Conservation (phyloP, 2,888 invertebrate genomes). For the Eucriotettix oculatus region DNA sequence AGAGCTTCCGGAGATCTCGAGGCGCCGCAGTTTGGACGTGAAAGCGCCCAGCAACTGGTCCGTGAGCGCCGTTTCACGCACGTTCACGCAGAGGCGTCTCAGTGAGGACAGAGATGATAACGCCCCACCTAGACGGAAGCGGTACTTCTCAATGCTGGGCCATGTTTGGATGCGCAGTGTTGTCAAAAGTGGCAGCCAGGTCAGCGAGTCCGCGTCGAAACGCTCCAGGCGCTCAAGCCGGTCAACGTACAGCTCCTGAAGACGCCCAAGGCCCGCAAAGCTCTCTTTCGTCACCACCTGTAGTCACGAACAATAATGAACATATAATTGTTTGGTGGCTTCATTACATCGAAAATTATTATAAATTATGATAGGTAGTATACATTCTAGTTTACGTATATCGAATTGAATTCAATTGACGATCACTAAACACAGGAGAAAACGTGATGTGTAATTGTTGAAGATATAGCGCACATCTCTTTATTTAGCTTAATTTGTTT, state of each 20-base stretch:
- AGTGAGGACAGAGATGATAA: constrained; percentile 6
- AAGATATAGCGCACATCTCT: no score
- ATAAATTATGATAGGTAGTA: no score
- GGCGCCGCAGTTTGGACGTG: constrained; percentile 22
- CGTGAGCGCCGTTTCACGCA: constrained; percentile 21
- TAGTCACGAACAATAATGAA: constrained; percentile 4
- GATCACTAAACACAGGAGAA: no score
- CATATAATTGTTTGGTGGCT: no score
- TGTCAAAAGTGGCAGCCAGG: constrained; percentile 18
- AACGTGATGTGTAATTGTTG: no score
- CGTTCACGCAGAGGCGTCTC: neutral
- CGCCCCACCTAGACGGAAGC: constrained; percentile 20
- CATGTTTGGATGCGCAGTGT: constrained; percentile 34
- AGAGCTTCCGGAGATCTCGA: constrained; percentile 22
- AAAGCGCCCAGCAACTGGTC: constrained; percentile 25
- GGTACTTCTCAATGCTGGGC: constrained; percentile 46
- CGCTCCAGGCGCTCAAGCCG: constrained; percentile 41
- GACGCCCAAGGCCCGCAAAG: constrained; percentile 48
- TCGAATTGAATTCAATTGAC: no score
- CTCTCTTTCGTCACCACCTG: constrained; percentile 53
- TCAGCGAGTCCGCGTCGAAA: constrained; percentile 21
- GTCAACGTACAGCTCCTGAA: constrained; percentile 59
- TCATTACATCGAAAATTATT: no score
- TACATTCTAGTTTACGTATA: no score
- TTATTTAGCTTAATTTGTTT: no score